Evolutionary conservation across 2,888 invertebrate species (phyloP).

Genomic region (Lasioglossum calceatum): DNA sequence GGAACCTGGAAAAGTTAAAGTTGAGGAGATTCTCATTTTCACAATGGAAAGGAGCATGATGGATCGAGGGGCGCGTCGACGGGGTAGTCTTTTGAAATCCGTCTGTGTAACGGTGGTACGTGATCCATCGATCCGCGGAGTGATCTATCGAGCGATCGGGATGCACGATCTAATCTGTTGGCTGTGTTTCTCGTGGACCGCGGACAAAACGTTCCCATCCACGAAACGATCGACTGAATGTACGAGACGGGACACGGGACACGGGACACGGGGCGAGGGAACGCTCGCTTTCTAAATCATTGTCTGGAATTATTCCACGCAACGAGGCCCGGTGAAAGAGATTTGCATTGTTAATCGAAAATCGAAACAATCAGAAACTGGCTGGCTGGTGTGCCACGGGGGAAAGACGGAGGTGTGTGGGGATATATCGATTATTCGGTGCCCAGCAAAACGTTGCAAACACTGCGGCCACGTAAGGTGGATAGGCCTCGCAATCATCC

Average conservation of each 20-base stretch:
- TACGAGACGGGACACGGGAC: conserved; percentile 1
- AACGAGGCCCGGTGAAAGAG: conserved; percentile 56
- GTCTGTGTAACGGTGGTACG: conserved; percentile 52
- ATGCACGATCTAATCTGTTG: conserved; percentile 68
- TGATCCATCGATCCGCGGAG: conserved; percentile 61
- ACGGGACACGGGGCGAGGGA: background rate
- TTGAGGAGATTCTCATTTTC: background rate
- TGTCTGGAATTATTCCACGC: conserved; percentile 75
- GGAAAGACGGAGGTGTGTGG: conserved; percentile 45
- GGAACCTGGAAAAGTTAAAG: background rate
- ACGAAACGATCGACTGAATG: conserved; percentile 47
- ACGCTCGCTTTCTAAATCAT: conserved; percentile 79
- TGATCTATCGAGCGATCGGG: conserved; percentile 59
- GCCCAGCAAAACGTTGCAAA: conserved; percentile 39
- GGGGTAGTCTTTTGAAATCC: conserved; percentile 37
- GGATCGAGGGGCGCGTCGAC: conserved; percentile 11
- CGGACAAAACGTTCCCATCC: conserved; percentile 66
- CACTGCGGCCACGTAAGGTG: conserved; percentile 22
- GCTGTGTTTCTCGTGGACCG: conserved; percentile 32
- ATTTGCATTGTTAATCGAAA: conserved; percentile 80
- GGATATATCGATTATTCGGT: conserved; percentile 58
- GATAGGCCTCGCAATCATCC: conserved; percentile 52
- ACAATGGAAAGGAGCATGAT: background rate
- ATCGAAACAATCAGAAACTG: conserved; percentile 72
- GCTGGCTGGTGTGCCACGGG: conserved; percentile 2